These are phyloP conservation scores for Trachymyrmex septentrionalis DNA, from an alignment of 1,140 invertebrate genomes.

Conservation along the genomic window DNA sequence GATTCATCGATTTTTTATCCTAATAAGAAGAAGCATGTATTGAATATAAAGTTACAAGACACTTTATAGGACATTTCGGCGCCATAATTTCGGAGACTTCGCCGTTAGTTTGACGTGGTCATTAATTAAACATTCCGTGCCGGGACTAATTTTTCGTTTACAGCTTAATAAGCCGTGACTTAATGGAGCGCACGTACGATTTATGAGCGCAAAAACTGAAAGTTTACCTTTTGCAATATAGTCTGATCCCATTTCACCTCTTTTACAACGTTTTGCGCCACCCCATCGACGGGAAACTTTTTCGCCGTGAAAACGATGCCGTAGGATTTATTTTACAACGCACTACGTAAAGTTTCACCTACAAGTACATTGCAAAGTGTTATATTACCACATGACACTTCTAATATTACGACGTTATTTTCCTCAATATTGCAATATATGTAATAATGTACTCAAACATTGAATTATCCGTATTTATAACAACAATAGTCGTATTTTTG, in stretches of 20 bases:
- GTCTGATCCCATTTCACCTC: not conserved
- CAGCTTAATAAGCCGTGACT: slow-evolving; percentile 67
- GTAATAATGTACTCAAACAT: not conserved
- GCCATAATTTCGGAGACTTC: slow-evolving; percentile 25
- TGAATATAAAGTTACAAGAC: slow-evolving; percentile 56
- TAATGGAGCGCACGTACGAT: slow-evolving; percentile 44
- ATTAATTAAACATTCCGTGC: slow-evolving; percentile 68
- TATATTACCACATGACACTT: slow-evolving; percentile 13
- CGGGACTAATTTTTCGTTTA: slow-evolving; percentile 70
- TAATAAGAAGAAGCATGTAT: slow-evolving; percentile 1
- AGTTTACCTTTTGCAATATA: slow-evolving; percentile 47
- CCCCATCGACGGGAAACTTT: slow-evolving; percentile 38
- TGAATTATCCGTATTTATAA: not conserved
- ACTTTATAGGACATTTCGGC: slow-evolving; percentile 53
- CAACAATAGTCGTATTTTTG: not conserved
- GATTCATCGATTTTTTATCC: slow-evolving; percentile 22
- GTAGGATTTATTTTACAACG: slow-evolving; percentile 63
- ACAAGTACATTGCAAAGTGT: slow-evolving; percentile 38
- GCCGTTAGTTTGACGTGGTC: slow-evolving; percentile 60
- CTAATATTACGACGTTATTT: not conserved
- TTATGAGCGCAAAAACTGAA: slow-evolving; percentile 63
- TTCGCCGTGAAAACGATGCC: slow-evolving; percentile 37
- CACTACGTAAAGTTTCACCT: slow-evolving; percentile 28
- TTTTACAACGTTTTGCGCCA: slow-evolving; percentile 47
- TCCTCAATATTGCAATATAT: not conserved